These are phyloP conservation scores for Ooceraea biroi DNA, from an alignment of 1,140 invertebrate genomes.

Conservation along the genomic window DNA sequence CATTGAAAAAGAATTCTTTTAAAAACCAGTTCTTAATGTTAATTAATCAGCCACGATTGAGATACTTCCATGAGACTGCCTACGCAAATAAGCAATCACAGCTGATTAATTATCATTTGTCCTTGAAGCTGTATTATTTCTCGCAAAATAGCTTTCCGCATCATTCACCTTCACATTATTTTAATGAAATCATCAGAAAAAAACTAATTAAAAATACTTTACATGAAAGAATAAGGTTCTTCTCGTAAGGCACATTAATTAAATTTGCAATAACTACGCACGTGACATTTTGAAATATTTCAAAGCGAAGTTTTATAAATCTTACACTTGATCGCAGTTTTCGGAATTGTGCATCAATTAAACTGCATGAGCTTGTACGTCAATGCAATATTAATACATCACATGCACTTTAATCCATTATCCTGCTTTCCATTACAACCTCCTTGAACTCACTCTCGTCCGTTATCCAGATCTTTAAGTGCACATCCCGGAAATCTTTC, in stretches of 20 bases:
- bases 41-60: neutral
- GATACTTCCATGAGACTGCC: neutral
- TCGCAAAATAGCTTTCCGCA: neutral
- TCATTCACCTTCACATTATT: neutral
- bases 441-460: constrained; percentile 17
- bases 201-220: constrained; percentile 20
- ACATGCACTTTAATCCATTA: constrained; percentile 70
- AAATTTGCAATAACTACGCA: constrained; percentile 73
- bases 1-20: neutral
- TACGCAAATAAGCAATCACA: neutral
- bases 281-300: constrained; percentile 67
- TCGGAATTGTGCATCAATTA: constrained; percentile 41
- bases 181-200: constrained; percentile 23
- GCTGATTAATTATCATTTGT: constrained; percentile 25
- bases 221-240: constrained; percentile 18
- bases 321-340: constrained; percentile 34
- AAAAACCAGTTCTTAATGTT: neutral
- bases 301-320: constrained; percentile 65
- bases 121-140: neutral
- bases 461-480: constrained; percentile 28
- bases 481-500: constrained; percentile 12
- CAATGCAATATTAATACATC: constrained; percentile 67
- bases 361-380: constrained; percentile 45
- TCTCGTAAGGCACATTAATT: constrained; percentile 13
- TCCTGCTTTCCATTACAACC: constrained; percentile 26